These are phyloP conservation scores for Pseudeuparius sepicola DNA, from an alignment of 2,888 invertebrate genomes.

Conservation along the genomic window DNA sequence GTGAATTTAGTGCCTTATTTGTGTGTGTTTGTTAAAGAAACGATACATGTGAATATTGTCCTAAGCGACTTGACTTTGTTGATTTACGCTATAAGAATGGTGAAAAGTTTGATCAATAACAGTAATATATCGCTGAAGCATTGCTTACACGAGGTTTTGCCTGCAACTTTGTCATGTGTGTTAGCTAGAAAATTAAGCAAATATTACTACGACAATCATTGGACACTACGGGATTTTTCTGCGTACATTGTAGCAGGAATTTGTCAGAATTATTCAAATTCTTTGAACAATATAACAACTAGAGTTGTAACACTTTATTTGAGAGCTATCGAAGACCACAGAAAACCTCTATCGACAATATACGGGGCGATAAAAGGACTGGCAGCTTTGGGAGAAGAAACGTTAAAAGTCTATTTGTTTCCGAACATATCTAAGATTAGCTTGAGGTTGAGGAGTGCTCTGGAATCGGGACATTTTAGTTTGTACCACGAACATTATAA, in stretches of 20 bases:
- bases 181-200: conserved; percentile 29
- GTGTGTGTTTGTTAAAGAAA: conserved; percentile 28
- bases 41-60: conserved; percentile 28
- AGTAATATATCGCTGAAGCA: conserved; percentile 24
- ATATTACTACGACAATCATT: conserved; percentile 31
- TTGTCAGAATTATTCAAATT: conserved; percentile 25
- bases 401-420: conserved; percentile 24
- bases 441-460: conserved; percentile 23
- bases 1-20: conserved; percentile 27
- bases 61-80: conserved; percentile 29
- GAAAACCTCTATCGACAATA: conserved; percentile 26
- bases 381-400: conserved; percentile 28
- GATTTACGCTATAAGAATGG: conserved; percentile 30
- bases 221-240: conserved; percentile 32
- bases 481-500: conserved; percentile 24
- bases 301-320: conserved; percentile 28
- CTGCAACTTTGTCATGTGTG: conserved; percentile 29
- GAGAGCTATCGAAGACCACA: conserved; percentile 23
- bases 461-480: conserved; percentile 23
- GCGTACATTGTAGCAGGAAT: conserved; percentile 27
- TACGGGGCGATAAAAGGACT: conserved; percentile 32
- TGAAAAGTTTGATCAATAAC: conserved; percentile 29
- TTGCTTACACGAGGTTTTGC: conserved; percentile 28
- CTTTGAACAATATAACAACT: conserved; percentile 27
- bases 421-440: conserved; percentile 26